A percentile compares a stretch with the other conserved stretches of the same genome.
Conservation (phyloP, 2,113 vertebrate species). For the Crotalus tigris region DNA sequence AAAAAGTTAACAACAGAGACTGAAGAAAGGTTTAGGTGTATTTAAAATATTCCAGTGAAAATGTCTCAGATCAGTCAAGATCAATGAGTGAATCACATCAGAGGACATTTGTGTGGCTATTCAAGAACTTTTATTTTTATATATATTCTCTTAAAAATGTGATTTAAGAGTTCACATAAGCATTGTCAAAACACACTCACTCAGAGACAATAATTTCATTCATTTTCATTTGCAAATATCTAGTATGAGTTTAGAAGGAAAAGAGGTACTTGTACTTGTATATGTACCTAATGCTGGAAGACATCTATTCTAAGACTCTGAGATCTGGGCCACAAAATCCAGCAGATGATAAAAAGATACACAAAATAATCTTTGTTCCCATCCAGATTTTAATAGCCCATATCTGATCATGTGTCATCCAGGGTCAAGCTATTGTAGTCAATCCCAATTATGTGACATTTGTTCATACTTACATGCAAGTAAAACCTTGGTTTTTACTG, state of each 20-base stretch:
- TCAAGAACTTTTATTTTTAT: background rate
- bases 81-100: background rate
- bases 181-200: background rate
- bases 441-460: background rate
- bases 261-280: background rate
- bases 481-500: background rate
- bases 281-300: background rate
- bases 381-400: background rate
- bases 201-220: background rate
- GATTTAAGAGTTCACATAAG: background rate
- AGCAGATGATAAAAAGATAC: background rate
- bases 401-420: background rate
- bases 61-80: background rate
- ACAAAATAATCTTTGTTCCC: background rate
- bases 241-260: background rate
- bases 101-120: background rate
- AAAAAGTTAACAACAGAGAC: background rate
- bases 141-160: background rate
- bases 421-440: background rate
- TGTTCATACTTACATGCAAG: background rate
- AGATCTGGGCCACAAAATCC: background rate
- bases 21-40: background rate
- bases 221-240: background rate
- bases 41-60: background rate
- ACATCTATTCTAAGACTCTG: background rate